Percentiles rank a stretch among this genome's conserved stretches.
Evolutionary conservation across 2,797 vertebrate genomes (phyloP).

Genomic region (Crypturellus tataupa): DNA sequence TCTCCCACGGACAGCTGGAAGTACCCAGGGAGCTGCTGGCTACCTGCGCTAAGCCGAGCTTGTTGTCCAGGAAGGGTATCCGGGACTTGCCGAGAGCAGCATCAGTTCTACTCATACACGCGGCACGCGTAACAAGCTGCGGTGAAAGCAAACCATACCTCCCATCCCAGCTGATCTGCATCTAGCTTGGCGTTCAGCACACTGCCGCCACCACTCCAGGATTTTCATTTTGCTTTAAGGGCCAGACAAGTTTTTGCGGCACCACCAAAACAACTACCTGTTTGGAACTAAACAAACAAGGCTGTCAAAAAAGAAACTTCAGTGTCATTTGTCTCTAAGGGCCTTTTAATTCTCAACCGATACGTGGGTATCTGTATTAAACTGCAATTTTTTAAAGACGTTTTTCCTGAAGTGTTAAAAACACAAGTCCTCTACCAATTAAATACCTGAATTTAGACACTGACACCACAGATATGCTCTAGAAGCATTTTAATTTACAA

Average conservation of each 20-base stretch:
- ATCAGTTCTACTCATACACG: background rate
- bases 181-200: background rate
- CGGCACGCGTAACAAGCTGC: background rate
- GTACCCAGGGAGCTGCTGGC: background rate
- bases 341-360: background rate
- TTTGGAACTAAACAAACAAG: background rate
- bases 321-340: background rate
- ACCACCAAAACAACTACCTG: background rate
- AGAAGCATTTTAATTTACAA: constrained; percentile 99
- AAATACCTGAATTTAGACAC: constrained; percentile 32
- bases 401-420: background rate
- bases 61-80: background rate
- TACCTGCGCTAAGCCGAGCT: background rate
- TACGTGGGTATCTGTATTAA: background rate
- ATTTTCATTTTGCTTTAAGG: background rate
- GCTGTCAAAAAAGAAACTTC: background rate
- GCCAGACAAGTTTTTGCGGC: background rate
- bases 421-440: background rate
- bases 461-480: constrained; percentile 82
- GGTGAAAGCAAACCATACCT: background rate
- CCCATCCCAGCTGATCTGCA: background rate
- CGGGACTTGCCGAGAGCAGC: background rate
- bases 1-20: background rate
- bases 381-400: background rate
- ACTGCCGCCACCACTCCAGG: background rate